phyloP scores from a whole-genome alignment of 30 jellyfish, hydroid and myxozoan genomes.

The Pseudorhiza aurosa region DNA sequence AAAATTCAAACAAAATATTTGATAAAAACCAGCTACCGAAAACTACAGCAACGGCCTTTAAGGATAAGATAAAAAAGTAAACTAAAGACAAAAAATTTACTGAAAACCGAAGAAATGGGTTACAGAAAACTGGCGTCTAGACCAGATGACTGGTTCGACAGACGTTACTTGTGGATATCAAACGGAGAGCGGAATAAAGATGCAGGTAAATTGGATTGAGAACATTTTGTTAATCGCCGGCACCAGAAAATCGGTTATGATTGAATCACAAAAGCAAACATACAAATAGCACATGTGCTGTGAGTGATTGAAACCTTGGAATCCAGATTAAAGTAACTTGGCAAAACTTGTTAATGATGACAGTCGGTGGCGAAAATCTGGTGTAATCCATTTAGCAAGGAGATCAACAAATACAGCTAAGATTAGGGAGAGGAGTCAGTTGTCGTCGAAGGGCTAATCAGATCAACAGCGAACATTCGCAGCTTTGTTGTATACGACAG shows the following conservation, averaged over 20 bases:
- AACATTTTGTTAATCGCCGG: constrained; percentile 20
- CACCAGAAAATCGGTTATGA: constrained; percentile 13
- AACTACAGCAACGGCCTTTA: too few relatives aligned
- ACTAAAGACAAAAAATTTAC: not conserved
- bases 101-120: not conserved
- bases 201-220: constrained; percentile 23
- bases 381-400: constrained; percentile 5
- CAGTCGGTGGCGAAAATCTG: constrained; percentile 9
- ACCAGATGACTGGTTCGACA: constrained; percentile 14
- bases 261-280: constrained; percentile 56
- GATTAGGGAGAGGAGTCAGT: constrained; percentile 34
- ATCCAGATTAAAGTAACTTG: constrained; percentile 44
- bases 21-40: too few relatives aligned
- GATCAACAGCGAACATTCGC: not conserved
- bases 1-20: too few relatives aligned
- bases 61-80: too few relatives aligned
- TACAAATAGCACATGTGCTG: constrained; percentile 44
- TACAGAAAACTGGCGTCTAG: constrained; percentile 7
- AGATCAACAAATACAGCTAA: constrained; percentile 21
- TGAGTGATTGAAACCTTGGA: constrained; percentile 2
- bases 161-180: not conserved
- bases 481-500: too few relatives aligned
- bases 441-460: constrained; percentile 16
- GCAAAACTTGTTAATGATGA: constrained; percentile 13
- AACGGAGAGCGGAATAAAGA: not conserved